Evolutionary conservation across 1,140 invertebrate species (phyloP).

Genomic region (Microplitis demolitor): DNA sequence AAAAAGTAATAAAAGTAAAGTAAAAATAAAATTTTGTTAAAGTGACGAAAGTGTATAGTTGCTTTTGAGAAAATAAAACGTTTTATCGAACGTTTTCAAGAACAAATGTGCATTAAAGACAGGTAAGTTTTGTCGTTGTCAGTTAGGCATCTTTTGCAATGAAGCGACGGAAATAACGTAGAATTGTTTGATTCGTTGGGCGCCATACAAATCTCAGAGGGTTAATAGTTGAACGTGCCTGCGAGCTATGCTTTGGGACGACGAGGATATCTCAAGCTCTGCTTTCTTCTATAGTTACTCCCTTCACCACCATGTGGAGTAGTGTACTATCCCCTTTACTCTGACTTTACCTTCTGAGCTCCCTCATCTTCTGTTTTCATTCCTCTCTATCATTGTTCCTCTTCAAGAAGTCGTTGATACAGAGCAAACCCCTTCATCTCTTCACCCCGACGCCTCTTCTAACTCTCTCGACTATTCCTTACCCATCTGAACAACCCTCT

Average conservation of each 20-base stretch:
- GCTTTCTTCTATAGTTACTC: neutral
- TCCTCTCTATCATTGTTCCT: constrained; percentile 35
- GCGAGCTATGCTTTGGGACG: constrained; percentile 32
- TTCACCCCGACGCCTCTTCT: constrained; percentile 17
- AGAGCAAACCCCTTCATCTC: constrained; percentile 14
- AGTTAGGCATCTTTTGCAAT: neutral
- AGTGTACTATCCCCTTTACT: neutral
- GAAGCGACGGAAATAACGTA: constrained; percentile 21
- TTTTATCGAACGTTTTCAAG: neutral
- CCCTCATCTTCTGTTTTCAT: constrained; percentile 6
- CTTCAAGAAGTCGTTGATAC: constrained; percentile 29
- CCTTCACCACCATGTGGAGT: neutral
- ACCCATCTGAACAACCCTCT: constrained; percentile 9
- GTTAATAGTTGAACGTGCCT: constrained; percentile 49
- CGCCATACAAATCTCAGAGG: constrained; percentile 43
- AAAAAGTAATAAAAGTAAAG: neutral
- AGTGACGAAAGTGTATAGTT: neutral
- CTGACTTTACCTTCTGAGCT: neutral
- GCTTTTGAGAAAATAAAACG: constrained; percentile 14
- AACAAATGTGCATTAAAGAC: neutral
- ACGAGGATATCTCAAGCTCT: constrained; percentile 4
- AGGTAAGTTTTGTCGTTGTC: constrained; percentile 11
- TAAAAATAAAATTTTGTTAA: constrained; percentile 18
- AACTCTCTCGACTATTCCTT: neutral
- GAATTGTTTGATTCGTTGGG: constrained; percentile 36